Evolutionary conservation across 2,797 vertebrate species (phyloP), one percentile per base, ranked within the genome.

Genomic region (Galagoides demidoff): DNA sequence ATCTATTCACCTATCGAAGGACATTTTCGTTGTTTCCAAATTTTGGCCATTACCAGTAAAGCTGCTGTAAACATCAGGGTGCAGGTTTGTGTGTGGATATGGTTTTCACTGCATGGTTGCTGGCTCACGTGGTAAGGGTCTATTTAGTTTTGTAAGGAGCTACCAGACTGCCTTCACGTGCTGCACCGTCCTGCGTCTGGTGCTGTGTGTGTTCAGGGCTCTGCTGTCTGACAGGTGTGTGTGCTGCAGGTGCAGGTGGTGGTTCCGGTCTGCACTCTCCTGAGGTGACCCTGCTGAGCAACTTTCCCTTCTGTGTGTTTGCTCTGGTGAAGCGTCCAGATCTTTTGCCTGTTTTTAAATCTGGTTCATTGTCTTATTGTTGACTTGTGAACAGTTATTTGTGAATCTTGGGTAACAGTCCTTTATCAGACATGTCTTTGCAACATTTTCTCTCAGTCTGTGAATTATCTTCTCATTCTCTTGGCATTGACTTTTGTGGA

Each of bases 201-300:
- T 43, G 68, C 2, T 22, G 22, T 34, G 22, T 0, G 6, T 16
- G 39, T 34, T 27, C 59, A 52, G 31, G 5, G 19, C 25, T 52
- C 11, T 25, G 27, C 73, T 17, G 8, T 59, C 37, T 70, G 11
- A 7, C 3, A 12, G 45, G 52, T 29, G 37, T 27, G 4, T 7
- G 39, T 43, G 39, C 6, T 43, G 39, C 39, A 7, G 31, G 70
- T 29, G 29, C 85, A 49, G 3, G 1, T 7, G 25, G 52, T 19
- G 12, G 39, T 17, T 23, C n/a, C n/a, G 20, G n/a, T 34, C 27
- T 19, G 9, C 29, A 8, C 11, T 49, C 34, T 22, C 1, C 39
- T 20, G 1, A 19, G 7, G 39, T 7, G 17, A 27, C 0, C 22
- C 16, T 11, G 20, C 6, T 39, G n/a, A 74, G 22, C 13, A 1